A percentile compares a stretch with the other conserved stretches of the same genome.
Evolutionary conservation across 2,113 vertebrate species (phyloP).

Genomic region (Aegithalos caudatus): DNA sequence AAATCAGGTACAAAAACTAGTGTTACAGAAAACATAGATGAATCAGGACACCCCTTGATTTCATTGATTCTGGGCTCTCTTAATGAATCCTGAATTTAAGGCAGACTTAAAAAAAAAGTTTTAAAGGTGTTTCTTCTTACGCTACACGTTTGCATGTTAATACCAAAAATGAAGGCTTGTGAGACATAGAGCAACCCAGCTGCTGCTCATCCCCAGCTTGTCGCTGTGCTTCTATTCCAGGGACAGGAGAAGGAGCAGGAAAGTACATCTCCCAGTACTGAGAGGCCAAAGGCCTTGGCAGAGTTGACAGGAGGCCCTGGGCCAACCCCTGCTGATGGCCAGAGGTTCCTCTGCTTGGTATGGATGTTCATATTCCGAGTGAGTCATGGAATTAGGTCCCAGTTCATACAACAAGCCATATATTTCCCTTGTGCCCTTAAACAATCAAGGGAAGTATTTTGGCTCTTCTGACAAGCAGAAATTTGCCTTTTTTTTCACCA

Average conservation of each 20-base stretch:
- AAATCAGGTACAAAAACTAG: neutral
- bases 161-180: neutral
- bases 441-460: neutral
- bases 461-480: neutral
- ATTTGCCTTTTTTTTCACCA: neutral
- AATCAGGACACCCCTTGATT: neutral
- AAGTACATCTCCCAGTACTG: accelerated
- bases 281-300: neutral
- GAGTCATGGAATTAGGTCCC: neutral
- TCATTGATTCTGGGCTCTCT: neutral
- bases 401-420: neutral
- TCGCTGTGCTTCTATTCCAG: accelerated
- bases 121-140: neutral
- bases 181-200: neutral
- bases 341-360: neutral
- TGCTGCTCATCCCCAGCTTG: neutral
- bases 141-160: neutral
- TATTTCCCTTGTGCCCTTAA: neutral
- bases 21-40: neutral
- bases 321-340: neutral
- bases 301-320: neutral
- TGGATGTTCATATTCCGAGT: neutral
- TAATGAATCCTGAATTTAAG: neutral
- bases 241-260: neutral
- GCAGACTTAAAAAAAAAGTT: neutral